phyloP scores from a whole-genome alignment of 1,140 invertebrate genomes.

The Eupristina koningsbergeri region DNA sequence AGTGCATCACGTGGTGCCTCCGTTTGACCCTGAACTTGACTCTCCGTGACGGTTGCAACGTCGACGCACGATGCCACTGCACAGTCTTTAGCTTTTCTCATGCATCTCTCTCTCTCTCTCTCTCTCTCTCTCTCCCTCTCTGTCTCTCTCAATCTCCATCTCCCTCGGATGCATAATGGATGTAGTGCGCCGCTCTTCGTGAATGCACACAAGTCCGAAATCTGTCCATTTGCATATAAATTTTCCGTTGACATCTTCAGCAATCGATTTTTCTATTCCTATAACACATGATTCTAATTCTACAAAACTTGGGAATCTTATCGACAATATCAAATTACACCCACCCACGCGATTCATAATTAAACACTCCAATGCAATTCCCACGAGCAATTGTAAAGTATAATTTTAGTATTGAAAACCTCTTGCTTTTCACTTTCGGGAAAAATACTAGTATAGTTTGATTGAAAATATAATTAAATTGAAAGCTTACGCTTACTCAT shows the following conservation, averaged over 20 bases:
- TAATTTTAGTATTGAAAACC: too few species aligned
- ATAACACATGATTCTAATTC: background rate
- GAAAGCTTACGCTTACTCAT: background rate
- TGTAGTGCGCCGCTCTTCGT: background rate
- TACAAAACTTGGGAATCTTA: too few species aligned
- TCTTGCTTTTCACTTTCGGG: too few species aligned
- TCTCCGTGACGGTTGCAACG: conserved; percentile 37
- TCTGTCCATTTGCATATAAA: background rate
- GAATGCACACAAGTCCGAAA: background rate
- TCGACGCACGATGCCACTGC: conserved; percentile 1
- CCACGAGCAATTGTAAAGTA: too few species aligned
- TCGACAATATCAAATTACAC: too few species aligned
- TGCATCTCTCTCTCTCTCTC: too few species aligned
- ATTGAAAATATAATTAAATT: background rate
- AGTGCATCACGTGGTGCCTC: conserved; percentile 20
- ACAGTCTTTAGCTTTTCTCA: conserved; percentile 25
- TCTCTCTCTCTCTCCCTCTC: background rate
- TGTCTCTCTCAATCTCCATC: background rate
- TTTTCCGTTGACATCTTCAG: background rate
- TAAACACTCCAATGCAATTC: too few species aligned
- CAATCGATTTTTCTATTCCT: background rate
- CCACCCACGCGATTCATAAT: too few species aligned
- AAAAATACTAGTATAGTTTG: too few species aligned
- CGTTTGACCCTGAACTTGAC: conserved; percentile 53
- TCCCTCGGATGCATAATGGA: background rate